phyloP scores from a whole-genome alignment of 2,797 vertebrate species.

The Borostomias antarcticus region DNA sequence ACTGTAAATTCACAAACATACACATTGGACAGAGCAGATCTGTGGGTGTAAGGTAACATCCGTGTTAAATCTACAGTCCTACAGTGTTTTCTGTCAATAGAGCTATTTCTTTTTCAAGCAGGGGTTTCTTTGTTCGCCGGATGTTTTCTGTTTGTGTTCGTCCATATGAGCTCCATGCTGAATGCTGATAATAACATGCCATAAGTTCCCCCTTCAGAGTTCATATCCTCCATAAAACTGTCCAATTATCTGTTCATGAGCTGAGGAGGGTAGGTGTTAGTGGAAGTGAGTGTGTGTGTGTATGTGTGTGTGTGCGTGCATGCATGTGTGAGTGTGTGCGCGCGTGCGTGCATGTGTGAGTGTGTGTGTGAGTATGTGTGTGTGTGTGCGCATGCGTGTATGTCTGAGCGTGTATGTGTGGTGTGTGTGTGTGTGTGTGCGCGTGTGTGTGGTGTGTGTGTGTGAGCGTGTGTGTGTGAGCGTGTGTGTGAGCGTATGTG shows the following conservation, averaged over 20 bases:
- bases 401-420: too few relatives aligned
- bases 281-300: neutral
- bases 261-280: conserved; percentile 27
- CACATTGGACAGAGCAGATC: conserved; percentile 1
- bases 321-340: too few relatives aligned
- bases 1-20: neutral
- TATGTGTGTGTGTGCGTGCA: neutral
- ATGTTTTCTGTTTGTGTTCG: conserved; percentile 77
- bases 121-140: conserved; percentile 58
- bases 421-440: conserved; percentile 10
- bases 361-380: too few relatives aligned
- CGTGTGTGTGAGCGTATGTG: conserved; percentile 15
- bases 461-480: conserved; percentile 14
- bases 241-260: conserved; percentile 76
- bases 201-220: conserved; percentile 76
- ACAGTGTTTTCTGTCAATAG: too few relatives aligned
- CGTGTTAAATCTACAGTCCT: neutral
- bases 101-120: conserved; percentile 58
- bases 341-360: conserved; percentile 10
- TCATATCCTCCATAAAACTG: conserved; percentile 79
- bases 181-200: conserved; percentile 78
- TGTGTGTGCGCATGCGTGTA: neutral
- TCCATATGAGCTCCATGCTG: conserved; percentile 76
- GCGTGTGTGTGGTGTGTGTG: conserved; percentile 8
- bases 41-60: neutral